phyloP scores from a whole-genome alignment of 2,888 invertebrate genomes.

The Philhelius pedissequus region DNA sequence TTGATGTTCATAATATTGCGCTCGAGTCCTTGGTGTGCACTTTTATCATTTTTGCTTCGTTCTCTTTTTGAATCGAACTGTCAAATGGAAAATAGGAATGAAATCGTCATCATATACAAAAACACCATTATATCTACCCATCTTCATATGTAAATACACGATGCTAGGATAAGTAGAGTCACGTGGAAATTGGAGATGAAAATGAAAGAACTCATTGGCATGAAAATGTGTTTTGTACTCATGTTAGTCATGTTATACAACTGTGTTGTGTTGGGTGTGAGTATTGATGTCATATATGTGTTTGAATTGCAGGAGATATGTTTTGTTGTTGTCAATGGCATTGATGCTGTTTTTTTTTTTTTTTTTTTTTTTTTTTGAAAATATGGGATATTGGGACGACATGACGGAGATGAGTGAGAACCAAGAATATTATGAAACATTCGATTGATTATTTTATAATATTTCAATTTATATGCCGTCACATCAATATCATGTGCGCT shows the following conservation, averaged over 20 bases:
- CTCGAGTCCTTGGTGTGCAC: constrained; percentile 18
- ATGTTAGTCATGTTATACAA: constrained; percentile 31
- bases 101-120: constrained; percentile 11
- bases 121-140: constrained; percentile 10
- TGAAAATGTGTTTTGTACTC: constrained; percentile 54
- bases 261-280: background rate
- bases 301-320: constrained; percentile 10
- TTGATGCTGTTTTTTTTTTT: constrained; percentile 5
- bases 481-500: constrained; percentile 46
- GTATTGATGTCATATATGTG: constrained; percentile 10
- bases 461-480: constrained; percentile 69
- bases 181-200: constrained; percentile 47
- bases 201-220: constrained; percentile 53
- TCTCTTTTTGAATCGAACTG: constrained; percentile 35
- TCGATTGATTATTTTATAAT: constrained; percentile 68
- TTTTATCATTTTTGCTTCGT: background rate
- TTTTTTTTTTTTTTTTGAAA: background rate
- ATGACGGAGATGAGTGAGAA: background rate
- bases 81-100: constrained; percentile 42
- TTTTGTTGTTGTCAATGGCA: constrained; percentile 9
- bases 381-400: background rate
- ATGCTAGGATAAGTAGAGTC: constrained; percentile 41
- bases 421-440: constrained; percentile 43
- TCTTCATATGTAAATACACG: no score
- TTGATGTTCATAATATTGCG: background rate